phyloP scores from a whole-genome alignment of 1,140 invertebrate species.

The Steinernema khuongi region DNA sequence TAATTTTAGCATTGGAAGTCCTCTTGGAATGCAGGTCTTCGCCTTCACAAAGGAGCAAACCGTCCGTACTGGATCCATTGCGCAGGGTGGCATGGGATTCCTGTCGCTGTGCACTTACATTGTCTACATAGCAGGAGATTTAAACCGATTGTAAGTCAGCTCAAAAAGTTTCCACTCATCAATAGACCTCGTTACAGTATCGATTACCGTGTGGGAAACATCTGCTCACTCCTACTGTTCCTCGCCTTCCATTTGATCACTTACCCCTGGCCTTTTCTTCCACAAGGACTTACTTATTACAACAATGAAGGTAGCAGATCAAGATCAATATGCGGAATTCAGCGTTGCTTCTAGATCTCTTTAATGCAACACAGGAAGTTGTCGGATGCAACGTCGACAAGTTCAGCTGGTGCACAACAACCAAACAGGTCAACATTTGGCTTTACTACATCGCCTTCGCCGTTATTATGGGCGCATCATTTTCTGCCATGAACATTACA shows the following conservation, averaged over 20 bases:
- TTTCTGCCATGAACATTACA: conserved; percentile 9
- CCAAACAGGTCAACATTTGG: neutral
- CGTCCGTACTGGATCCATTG: conserved; percentile 7
- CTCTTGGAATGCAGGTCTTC: conserved; percentile 13
- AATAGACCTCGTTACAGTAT: neutral
- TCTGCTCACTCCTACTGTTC: neutral
- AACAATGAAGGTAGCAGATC: neutral
- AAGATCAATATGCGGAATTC: neutral
- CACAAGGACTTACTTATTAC: neutral
- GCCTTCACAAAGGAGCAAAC: conserved; percentile 9
- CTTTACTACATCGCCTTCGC: conserved; percentile 12
- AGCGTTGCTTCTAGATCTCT: conserved; percentile 15
- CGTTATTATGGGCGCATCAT: conserved; percentile 12
- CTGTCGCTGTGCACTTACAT: conserved; percentile 16
- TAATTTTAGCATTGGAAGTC: conserved; percentile 14
- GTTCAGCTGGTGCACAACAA: conserved; percentile 10
- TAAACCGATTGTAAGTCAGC: neutral
- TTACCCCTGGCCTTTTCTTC: neutral
- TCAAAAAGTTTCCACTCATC: neutral
- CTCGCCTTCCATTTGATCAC: neutral
- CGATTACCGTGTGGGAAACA: conserved; percentile 13
- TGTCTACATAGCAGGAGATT: neutral
- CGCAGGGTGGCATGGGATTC: neutral
- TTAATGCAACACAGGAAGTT: neutral
- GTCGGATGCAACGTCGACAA: conserved; percentile 7